Evolutionary conservation across 2,888 invertebrate genomes (phyloP).

Genomic region (Sarcophaga variegata): DNA sequence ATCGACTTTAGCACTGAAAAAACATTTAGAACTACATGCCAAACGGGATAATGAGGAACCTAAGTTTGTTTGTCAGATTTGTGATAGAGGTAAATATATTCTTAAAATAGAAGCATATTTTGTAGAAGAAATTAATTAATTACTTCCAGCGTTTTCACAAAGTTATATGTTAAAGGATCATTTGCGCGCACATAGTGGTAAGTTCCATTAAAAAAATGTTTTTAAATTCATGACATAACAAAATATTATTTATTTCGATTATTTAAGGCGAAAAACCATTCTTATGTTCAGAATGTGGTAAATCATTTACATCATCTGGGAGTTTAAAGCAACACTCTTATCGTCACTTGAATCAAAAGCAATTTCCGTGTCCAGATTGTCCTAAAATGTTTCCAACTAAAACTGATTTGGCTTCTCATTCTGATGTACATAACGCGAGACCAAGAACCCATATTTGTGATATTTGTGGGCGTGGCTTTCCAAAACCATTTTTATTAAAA

Average conservation of each 20-base stretch:
- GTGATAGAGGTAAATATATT: slow-evolving; percentile 56
- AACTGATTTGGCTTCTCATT: slow-evolving; percentile 83
- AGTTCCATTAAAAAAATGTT: background rate
- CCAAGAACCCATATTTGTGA: slow-evolving; percentile 85
- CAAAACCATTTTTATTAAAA: slow-evolving; percentile 84
- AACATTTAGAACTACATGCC: slow-evolving; percentile 55
- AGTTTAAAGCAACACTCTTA: slow-evolving; percentile 84
- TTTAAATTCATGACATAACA: background rate
- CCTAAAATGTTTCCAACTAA: slow-evolving; percentile 84
- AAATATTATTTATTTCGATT: background rate
- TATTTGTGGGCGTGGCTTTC: slow-evolving; percentile 84
- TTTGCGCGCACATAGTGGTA: slow-evolving; percentile 82
- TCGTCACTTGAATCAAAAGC: slow-evolving; percentile 83
- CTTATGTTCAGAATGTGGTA: slow-evolving; percentile 84
- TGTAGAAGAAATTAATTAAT: slow-evolving; percentile 9
- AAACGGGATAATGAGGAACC: slow-evolving; percentile 52
- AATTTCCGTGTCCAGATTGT: slow-evolving; percentile 83
- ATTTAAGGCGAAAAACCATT: slow-evolving; percentile 83
- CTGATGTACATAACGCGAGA: slow-evolving; percentile 82
- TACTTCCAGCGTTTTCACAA: slow-evolving; percentile 82
- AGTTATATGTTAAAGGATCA: slow-evolving; percentile 84
- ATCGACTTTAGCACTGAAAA: slow-evolving; percentile 57
- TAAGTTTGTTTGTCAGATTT: slow-evolving; percentile 57
- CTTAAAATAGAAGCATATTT: background rate
- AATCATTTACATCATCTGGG: slow-evolving; percentile 83